These are phyloP conservation scores for Orchestia grillus DNA, from an alignment of 1,140 invertebrate species.

Conservation along the genomic window DNA sequence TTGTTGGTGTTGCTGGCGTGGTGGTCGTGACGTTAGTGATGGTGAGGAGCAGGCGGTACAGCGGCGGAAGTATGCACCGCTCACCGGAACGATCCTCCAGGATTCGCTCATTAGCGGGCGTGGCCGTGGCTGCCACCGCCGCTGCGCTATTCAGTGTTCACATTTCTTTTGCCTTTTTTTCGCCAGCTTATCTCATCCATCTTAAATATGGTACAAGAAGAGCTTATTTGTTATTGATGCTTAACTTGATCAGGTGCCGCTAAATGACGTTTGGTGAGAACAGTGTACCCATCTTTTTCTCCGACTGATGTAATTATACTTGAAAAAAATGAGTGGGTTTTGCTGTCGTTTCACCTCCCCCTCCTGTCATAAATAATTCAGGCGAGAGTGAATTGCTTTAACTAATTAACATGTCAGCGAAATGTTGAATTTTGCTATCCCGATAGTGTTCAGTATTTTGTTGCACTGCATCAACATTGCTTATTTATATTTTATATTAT, in stretches of 20 bases:
- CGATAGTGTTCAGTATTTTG: no score
- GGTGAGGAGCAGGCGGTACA: background rate
- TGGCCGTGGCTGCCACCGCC: background rate
- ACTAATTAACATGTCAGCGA: background rate
- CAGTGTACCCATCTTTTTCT: background rate
- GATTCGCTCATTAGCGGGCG: conserved; percentile 16
- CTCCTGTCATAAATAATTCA: background rate
- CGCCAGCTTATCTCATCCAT: background rate
- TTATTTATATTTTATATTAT: no score
- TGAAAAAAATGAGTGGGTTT: background rate
- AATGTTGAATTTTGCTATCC: no score
- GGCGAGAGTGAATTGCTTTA: background rate
- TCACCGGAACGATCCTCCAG: conserved; percentile 32
- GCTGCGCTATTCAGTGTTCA: background rate
- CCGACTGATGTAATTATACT: background rate
- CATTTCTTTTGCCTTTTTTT: background rate
- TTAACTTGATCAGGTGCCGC: background rate
- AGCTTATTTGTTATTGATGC: background rate
- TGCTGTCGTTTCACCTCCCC: background rate
- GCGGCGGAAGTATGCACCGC: conserved; percentile 27
- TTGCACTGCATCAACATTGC: no score
- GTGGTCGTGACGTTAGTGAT: background rate
- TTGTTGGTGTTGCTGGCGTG: background rate
- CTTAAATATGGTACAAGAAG: background rate
- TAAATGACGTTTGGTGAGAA: background rate